Evolutionary conservation across 92 coral and sea anemone species (phyloP).

Genomic region (Porites evermanni): DNA sequence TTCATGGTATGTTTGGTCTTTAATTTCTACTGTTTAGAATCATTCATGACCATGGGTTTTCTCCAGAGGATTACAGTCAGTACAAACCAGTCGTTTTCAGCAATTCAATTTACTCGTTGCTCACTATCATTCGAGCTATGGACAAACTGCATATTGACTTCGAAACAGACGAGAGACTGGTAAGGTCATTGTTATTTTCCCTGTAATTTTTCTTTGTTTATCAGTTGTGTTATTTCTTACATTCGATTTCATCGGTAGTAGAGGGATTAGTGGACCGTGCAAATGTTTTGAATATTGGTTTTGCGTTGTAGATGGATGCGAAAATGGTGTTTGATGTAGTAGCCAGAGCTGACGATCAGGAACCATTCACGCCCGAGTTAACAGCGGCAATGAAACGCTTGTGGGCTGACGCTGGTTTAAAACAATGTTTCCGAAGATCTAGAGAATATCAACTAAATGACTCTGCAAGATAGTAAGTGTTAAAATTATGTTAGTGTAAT

Average conservation of each 20-base stretch:
- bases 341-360: slow-evolving; percentile 98
- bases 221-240: slow-evolving; percentile 23
- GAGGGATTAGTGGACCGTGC: slow-evolving; percentile 46
- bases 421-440: slow-evolving; percentile 89
- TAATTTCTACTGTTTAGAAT: slow-evolving; percentile 73
- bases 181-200: slow-evolving; percentile 59
- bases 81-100: slow-evolving; percentile 94
- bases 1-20: slow-evolving; percentile 77
- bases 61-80: slow-evolving; percentile 96
- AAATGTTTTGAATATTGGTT: slow-evolving; percentile 37
- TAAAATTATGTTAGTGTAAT: background rate
- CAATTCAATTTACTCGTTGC: slow-evolving; percentile 92
- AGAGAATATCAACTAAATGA: slow-evolving; percentile 97
- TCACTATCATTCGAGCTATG: slow-evolving; percentile 97
- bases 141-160: slow-evolving; percentile 98
- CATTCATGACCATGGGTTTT: slow-evolving; percentile 99
- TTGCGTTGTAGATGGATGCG: slow-evolving; percentile 87
- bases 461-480: slow-evolving; percentile 98
- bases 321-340: slow-evolving; percentile 98
- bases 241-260: slow-evolving; percentile 25
- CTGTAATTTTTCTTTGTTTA: slow-evolving; percentile 35
- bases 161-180: slow-evolving; percentile 96
- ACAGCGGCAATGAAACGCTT: slow-evolving; percentile 90
- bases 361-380: slow-evolving; percentile 93
- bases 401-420: slow-evolving; percentile 94